A percentile compares a stretch with the other conserved stretches of the same genome.
Conservation (phyloP, 2,888 invertebrate species). For the Pachydiplax longipennis region DNA sequence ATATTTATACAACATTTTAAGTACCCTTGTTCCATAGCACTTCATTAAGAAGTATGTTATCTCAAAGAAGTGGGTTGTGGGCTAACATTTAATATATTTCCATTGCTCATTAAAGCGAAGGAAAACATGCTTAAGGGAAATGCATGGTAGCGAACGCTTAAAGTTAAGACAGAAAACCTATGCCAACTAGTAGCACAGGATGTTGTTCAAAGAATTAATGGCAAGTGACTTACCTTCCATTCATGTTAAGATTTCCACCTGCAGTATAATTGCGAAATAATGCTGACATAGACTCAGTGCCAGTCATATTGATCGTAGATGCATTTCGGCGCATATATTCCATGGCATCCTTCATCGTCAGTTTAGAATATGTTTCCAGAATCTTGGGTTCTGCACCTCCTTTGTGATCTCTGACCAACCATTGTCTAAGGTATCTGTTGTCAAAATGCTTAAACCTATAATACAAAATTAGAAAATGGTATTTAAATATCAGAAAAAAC, state of each 20-base stretch:
- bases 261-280: slow-evolving; percentile 89
- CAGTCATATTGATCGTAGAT: slow-evolving; percentile 85
- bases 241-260: slow-evolving; percentile 69
- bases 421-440: slow-evolving; percentile 90
- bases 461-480: slow-evolving; percentile 45
- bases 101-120: too few relatives aligned
- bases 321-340: slow-evolving; percentile 89
- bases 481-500: not conserved
- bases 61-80: too few relatives aligned
- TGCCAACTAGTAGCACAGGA: too few relatives aligned
- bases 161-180: too few relatives aligned
- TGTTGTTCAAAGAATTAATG: not conserved
- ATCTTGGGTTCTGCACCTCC: slow-evolving; percentile 88
- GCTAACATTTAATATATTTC: too few relatives aligned
- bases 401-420: slow-evolving; percentile 83
- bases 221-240: slow-evolving; percentile 73
- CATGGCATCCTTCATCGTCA: slow-evolving; percentile 93
- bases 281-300: slow-evolving; percentile 89
- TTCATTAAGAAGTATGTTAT: too few relatives aligned
- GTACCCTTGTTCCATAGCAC: too few relatives aligned
- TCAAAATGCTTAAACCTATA: slow-evolving; percentile 90
- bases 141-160: too few relatives aligned
- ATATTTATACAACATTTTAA: too few relatives aligned
- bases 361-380: slow-evolving; percentile 90
- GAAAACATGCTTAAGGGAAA: too few relatives aligned